Base-by-base conservation (phyloP, 2,888 invertebrate genomes). In the Morpho helenor region DNA sequence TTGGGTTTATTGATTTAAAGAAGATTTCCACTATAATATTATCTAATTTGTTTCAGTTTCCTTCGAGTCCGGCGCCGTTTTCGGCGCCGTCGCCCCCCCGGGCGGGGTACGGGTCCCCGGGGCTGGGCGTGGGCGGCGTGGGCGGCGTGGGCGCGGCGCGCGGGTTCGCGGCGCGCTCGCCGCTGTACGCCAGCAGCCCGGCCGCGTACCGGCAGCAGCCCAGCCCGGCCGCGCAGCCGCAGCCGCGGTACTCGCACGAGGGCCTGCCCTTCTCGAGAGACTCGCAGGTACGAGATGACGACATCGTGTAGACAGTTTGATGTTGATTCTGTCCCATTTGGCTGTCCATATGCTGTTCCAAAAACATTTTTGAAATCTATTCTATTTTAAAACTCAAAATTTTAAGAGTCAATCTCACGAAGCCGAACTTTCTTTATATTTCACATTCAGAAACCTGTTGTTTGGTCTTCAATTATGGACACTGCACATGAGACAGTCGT, bases 111-210 rank as follows among this genome's bases (percentile, higher is more conserved):
- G 68, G 68, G 8, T 68, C 68, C 57, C 70, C 69, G 54, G 68
- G 65, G 53, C 65, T 60, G 61, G 64, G 58, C 60, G 63, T 61
- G 59, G 64, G 59, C 57, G 59, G 56, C 59, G 62, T 42, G 53
- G 60, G 66, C 56, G 66, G 63, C 53, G 65, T 60, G 60, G 66
- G 59, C 59, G 55, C 62, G 41, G 23, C 57, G 57, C 67, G 68
- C 42, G 65, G 73, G 61, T 82, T 80, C 79, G 75, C 79, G 58
- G 80, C 79, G 57, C 81, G 83, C 72, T 76, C 76, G 9, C 84
- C 82, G 69, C 80, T 66, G 49, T 68, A 66, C 68, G 70, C 62
- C 52, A 67, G 65, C 69, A 68, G 65, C 54, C 67, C 67, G 52
- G 60, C 67, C 57, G 66, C 68, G 16, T 66, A 76, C 65, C 81